Conservation (phyloP, 2,113 vertebrate species). For the Tyto alba region DNA sequence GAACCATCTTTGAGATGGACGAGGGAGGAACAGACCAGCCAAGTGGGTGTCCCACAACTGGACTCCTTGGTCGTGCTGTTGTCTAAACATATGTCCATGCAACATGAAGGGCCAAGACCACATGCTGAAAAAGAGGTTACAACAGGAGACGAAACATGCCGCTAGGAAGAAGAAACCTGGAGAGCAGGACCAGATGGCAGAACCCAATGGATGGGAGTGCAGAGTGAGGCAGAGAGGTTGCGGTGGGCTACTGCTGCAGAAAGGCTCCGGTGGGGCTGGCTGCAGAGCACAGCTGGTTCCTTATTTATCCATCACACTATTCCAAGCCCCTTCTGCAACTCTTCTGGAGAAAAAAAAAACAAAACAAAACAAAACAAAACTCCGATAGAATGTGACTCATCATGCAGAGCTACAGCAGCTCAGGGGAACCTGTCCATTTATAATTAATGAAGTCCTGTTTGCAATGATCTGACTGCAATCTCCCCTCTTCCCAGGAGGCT, state of each 20-base stretch:
- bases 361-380: not conserved
- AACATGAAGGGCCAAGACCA: not conserved
- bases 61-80: not conserved
- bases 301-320: not conserved
- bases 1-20: not conserved
- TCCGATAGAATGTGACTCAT: not conserved
- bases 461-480: not conserved
- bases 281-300: conserved; percentile 8
- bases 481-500: not conserved
- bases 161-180: not conserved
- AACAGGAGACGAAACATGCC: not conserved
- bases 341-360: not conserved
- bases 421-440: not conserved
- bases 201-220: not conserved
- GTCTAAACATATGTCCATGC: not conserved
- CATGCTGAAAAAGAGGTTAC: not conserved
- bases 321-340: not conserved
- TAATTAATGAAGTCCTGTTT: conserved; percentile 28
- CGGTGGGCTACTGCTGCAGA: not conserved
- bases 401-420: not conserved
- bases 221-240: not conserved
- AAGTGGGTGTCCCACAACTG: not conserved
- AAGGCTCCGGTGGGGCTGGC: not conserved
- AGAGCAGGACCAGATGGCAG: not conserved
- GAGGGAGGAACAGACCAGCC: not conserved